Conservation (phyloP, 2,888 invertebrate genomes). For the Apantesis nais region DNA sequence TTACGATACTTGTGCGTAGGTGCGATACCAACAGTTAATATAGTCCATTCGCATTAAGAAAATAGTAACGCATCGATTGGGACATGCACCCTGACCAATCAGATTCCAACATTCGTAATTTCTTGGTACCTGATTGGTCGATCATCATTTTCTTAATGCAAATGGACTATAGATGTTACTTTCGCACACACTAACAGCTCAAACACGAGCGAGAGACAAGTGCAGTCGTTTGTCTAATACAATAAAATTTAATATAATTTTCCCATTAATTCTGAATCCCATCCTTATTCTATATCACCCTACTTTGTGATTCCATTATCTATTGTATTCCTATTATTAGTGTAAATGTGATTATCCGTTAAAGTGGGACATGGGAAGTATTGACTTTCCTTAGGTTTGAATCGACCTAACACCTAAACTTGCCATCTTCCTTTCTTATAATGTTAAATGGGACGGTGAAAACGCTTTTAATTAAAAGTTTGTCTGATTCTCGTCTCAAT, state of each 20-base stretch:
- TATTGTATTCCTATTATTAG: neutral
- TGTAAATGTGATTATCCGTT: neutral
- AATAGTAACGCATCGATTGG: neutral
- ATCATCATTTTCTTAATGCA: neutral
- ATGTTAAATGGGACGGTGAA: neutral
- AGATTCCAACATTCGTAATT: neutral
- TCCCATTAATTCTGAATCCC: neutral
- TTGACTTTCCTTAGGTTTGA: neutral
- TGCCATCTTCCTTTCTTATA: neutral
- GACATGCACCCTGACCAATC: neutral
- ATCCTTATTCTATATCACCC: neutral
- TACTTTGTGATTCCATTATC: neutral
- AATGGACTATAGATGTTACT: neutral
- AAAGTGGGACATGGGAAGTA: neutral
- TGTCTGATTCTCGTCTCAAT: neutral
- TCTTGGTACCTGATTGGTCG: neutral
- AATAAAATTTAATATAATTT: neutral
- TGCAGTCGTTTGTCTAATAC: constrained; percentile 3
- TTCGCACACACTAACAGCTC: constrained; percentile 8
- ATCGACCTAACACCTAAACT: neutral
- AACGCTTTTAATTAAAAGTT: neutral
- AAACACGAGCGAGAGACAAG: constrained; percentile 15
- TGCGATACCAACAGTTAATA: constrained; percentile 5
- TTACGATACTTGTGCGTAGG: constrained; percentile 18
- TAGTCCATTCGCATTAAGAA: neutral